phyloP scores from a whole-genome alignment of 1,140 invertebrate genomes.

The Lycorma delicatula region DNA sequence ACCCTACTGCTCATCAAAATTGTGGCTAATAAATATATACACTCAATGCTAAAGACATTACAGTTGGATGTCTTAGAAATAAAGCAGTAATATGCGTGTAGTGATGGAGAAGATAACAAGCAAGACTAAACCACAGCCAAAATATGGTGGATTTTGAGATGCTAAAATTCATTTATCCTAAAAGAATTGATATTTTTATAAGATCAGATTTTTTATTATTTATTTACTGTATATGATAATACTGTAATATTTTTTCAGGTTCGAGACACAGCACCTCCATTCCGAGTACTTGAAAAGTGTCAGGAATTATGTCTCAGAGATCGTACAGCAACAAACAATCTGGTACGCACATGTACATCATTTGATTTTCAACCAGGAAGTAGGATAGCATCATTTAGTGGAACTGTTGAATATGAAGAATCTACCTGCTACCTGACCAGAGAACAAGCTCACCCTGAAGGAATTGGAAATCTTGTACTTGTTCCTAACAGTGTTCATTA shows the following conservation, averaged over 20 bases:
- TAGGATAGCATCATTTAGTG: constrained; percentile 68
- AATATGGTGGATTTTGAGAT: neutral
- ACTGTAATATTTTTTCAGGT: constrained; percentile 58
- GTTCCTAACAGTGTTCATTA: constrained; percentile 81
- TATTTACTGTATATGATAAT: too few species aligned
- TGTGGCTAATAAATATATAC: too few species aligned
- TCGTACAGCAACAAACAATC: constrained; percentile 65
- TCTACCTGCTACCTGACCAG: constrained; percentile 80
- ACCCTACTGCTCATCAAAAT: too few species aligned
- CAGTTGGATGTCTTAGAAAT: too few species aligned
- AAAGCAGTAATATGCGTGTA: too few species aligned
- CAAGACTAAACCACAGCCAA: neutral
- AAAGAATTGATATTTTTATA: neutral
- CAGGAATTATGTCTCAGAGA: constrained; percentile 77
- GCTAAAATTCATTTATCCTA: neutral
- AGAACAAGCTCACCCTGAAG: constrained; percentile 75
- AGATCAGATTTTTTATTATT: too few species aligned
- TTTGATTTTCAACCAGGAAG: constrained; percentile 86
- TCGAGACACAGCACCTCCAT: constrained; percentile 68
- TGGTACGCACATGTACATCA: constrained; percentile 70
- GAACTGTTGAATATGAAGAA: constrained; percentile 77
- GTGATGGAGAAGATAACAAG: too few species aligned
- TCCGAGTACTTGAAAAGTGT: constrained; percentile 72
- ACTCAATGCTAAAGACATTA: too few species aligned
- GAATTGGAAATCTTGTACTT: constrained; percentile 73